phyloP scores from a whole-genome alignment of 53 echinoderm and acorn worm genomes.

The Crossaster papposus region DNA sequence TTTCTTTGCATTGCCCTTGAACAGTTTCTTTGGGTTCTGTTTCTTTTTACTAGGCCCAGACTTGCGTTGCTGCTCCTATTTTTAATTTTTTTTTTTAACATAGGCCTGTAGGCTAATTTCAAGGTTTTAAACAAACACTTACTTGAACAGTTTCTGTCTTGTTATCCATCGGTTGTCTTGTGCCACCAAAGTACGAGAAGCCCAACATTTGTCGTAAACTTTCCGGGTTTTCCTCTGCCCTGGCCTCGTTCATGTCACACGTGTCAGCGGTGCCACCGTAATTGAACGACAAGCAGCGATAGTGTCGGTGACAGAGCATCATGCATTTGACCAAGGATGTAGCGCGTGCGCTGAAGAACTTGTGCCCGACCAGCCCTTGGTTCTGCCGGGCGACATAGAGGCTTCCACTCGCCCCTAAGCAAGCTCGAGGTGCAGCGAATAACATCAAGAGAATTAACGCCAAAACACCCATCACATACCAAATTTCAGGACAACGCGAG shows the following conservation, averaged over 20 bases:
- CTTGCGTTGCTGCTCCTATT: too few relatives aligned
- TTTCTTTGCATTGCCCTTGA: too few relatives aligned
- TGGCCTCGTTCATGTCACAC: neutral
- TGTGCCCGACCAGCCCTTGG: neutral
- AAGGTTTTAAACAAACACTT: too few relatives aligned
- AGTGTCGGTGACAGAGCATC: neutral
- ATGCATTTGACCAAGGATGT: neutral
- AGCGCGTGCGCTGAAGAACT: neutral
- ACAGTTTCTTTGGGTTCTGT: too few relatives aligned
- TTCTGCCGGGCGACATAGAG: neutral
- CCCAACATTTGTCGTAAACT: neutral
- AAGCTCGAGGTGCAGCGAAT: neutral
- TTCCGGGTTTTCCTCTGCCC: neutral
- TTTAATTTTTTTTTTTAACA: too few relatives aligned
- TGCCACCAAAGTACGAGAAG: neutral
- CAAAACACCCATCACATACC: neutral
- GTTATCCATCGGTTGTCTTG: too few relatives aligned
- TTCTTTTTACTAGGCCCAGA: too few relatives aligned
- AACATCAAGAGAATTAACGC: neutral
- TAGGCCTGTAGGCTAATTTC: too few relatives aligned
- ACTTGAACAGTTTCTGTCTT: too few relatives aligned
- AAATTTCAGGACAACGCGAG: neutral
- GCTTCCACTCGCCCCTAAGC: neutral
- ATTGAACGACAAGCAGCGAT: slow-evolving; percentile 4
- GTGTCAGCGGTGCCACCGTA: neutral